phyloP scores from a whole-genome alignment of 2,797 vertebrate species.

The Neosilurus mollespiculum region DNA sequence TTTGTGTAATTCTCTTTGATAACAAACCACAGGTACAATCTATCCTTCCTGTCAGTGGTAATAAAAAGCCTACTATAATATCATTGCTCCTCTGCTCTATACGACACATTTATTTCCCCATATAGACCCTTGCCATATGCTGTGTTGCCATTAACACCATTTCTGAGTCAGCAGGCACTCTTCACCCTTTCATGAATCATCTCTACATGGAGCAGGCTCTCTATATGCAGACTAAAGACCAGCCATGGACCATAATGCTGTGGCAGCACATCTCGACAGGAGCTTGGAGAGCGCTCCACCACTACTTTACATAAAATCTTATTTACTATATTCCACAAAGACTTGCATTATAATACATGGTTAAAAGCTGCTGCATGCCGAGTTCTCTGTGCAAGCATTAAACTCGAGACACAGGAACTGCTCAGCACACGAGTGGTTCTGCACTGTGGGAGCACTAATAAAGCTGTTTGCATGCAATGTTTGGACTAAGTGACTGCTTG shows the following conservation, averaged over 20 bases:
- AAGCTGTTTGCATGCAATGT: background rate
- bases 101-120: background rate
- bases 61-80: background rate
- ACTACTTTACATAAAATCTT: background rate
- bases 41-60: no score
- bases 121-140: background rate
- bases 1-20: no score
- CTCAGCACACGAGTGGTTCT: background rate
- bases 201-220: background rate
- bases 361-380: background rate
- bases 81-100: background rate
- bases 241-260: background rate
- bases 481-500: background rate
- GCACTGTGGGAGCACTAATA: background rate
- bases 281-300: background rate
- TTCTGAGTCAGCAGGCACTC: background rate
- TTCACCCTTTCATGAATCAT: background rate
- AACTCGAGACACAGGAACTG: background rate
- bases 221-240: constrained; percentile 11
- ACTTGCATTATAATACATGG: background rate
- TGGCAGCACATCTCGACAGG: background rate
- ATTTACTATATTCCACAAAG: background rate
- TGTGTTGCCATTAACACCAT: background rate
- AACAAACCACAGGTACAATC: no score
- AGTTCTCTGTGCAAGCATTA: background rate